Base-by-base conservation (phyloP, 2,888 invertebrate genomes). In the Theristus sp. region DNA sequence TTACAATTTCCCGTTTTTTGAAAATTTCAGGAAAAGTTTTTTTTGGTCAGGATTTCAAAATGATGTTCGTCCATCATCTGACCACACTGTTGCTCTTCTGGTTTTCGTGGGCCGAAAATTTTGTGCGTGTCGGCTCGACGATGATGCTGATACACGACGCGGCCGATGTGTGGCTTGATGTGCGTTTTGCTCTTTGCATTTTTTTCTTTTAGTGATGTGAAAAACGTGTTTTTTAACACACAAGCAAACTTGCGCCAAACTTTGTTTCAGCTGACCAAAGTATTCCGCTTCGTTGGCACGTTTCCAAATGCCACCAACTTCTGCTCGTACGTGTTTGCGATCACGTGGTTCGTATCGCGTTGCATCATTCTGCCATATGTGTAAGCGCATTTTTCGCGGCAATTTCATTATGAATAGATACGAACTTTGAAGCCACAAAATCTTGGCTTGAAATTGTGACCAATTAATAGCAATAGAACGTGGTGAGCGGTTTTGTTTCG, bases 21-120 rank as follows among this genome's bases (percentile, higher is more conserved):
- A 17, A n/a, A 52, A 52, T 22, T 55, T 13, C 3, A 55, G 26
- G 17, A 25, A 55, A 55, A 55, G 10, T 2, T 25, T 25, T 55
- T 24, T 20, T n/a, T 10, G 6, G 17, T 30, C 30, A 30, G 76
- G 78, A 79, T 67, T 94, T 96, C 77, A 89, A 89, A 86, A 90
- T 93, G 80, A 93, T 94, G 93, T 90, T 94, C 76, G 80, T 91
- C 60, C 94, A 96, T 78, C 94, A 96, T 74, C 82, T 91, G 72
- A 88, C 89, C n/a, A 91, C 94, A 52, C 84, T 96, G 67, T 76
- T 83, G 56, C 80, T 96, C 64, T 82, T 94, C 79, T 83, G 83
- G 61, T 84, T 93, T 75, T 91, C 91, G 64, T 96, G 91, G 90
- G 83, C 88, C 17, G 86, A 86, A 75, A 93, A 91, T 77, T 80